phyloP scores from a whole-genome alignment of 2,113 vertebrate genomes.

The Eonycteris spelaea region DNA sequence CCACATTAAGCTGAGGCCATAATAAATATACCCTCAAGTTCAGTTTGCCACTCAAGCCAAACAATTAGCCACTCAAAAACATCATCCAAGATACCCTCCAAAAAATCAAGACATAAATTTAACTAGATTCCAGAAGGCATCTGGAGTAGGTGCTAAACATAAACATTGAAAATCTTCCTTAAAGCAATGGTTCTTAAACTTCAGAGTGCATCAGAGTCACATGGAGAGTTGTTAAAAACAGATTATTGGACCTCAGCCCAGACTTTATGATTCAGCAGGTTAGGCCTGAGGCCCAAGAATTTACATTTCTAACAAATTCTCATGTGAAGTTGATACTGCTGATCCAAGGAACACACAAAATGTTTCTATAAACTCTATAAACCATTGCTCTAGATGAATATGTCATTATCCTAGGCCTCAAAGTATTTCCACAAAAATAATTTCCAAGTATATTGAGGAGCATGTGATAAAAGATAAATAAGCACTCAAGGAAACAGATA shows the following conservation, averaged over 20 bases:
- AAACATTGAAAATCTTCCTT: not conserved
- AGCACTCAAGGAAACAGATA: not conserved
- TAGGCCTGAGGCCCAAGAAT: not conserved
- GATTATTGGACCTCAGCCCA: not conserved
- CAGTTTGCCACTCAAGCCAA: not conserved
- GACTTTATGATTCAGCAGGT: not conserved
- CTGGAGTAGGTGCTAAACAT: constrained; percentile 50
- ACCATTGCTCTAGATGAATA: not conserved
- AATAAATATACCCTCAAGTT: not conserved
- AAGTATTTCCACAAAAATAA: not conserved
- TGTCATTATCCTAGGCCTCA: not conserved
- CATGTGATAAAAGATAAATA: not conserved
- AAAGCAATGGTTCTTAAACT: not conserved
- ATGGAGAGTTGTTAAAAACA: not conserved
- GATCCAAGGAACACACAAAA: not conserved
- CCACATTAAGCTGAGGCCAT: not conserved
- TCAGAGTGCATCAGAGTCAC: not conserved
- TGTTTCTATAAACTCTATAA: not conserved
- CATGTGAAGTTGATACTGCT: not conserved
- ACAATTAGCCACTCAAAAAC: not conserved
- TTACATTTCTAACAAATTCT: not conserved
- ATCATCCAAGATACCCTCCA: not conserved
- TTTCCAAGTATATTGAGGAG: not conserved
- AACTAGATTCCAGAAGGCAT: not conserved
- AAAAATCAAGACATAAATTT: not conserved